phyloP scores from a whole-genome alignment of 2,888 invertebrate species.

The Ophioninae sp. region DNA sequence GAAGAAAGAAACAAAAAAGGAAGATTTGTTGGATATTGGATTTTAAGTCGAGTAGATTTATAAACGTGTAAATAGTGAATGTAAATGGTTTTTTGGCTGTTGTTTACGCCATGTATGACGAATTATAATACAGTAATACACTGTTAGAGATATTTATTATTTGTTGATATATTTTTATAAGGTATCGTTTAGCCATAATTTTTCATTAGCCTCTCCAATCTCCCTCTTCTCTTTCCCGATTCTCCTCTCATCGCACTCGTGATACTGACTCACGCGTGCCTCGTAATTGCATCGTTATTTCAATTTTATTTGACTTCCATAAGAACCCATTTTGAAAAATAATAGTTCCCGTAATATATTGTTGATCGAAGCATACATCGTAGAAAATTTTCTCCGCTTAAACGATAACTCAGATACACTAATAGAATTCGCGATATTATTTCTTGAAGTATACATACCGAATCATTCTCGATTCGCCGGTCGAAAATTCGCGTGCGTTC shows the following conservation, averaged over 20 bases:
- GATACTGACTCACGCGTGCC: not conserved
- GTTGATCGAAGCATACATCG: not conserved
- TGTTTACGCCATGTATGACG: slow-evolving; percentile 68
- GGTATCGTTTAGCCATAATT: slow-evolving; percentile 77
- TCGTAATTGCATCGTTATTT: not conserved
- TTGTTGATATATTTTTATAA: slow-evolving; percentile 81
- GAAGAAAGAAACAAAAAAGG: not conserved
- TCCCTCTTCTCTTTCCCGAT: slow-evolving; percentile 10
- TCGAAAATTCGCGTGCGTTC: not conserved
- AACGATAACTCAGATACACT: not conserved
- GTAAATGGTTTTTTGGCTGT: slow-evolving; percentile 73
- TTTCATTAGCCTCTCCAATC: slow-evolving; percentile 56
- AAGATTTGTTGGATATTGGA: slow-evolving; percentile 75
- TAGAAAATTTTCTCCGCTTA: not conserved
- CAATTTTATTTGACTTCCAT: not conserved
- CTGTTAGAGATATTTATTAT: slow-evolving; percentile 80
- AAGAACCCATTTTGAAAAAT: not conserved
- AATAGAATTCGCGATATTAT: not conserved
- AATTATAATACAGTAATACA: slow-evolving; percentile 69
- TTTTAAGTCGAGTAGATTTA: slow-evolving; percentile 72
- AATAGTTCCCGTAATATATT: not conserved
- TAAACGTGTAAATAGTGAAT: slow-evolving; percentile 78
- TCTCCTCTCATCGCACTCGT: not conserved
- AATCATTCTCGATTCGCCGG: not conserved
- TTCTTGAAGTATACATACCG: not conserved